Evolutionary conservation across 2,888 invertebrate species (phyloP), one percentile per base, ranked within the genome.

Genomic region (Pristionchus arcanus): DNA sequence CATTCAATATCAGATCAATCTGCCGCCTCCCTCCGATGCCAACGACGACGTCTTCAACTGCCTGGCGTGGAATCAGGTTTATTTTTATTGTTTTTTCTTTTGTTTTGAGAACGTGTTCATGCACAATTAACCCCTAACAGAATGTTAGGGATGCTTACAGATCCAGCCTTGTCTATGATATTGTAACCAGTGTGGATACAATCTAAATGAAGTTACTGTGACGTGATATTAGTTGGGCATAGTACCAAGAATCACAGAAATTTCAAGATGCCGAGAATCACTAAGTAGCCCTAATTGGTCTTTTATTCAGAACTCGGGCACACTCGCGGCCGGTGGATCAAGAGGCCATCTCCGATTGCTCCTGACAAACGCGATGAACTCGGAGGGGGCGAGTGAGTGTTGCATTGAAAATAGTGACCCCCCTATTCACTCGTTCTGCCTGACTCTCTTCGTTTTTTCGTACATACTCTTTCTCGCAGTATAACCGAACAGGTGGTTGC

Each of bases 291-390:
- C n/a, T n/a, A n/a, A n/a, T n/a, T n/a, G n/a, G n/a, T n/a, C n/a
- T n/a, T n/a, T n/a, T n/a, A 81, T 84, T 25, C 74, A 89, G 89
- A 89, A 89, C 49, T 28, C 63, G 4, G 89, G 83, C n/a, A 77
- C 31, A 2, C 83, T 89, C 7, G 89, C 53, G 0, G 89, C 89
- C 15, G 89, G 89, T 16, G 89, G 89, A 5, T n/a, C 81, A 11
- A 19, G 53, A 11, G 89, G 89, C 11, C 89, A 89, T 28, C 42
- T 89, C 4, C 25, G 89, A 37, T 37, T 89, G 19, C 81, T 89
- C 2, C 81, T 63, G 21, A 89, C 89, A 19, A 88, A 59, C 21
- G 19, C 74, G 19, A 83, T 42, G 81, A 34, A 87, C 49, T 21
- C n/a, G n/a, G 34, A 81, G 21, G 71, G 88, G 3, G 25, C 55